Percentiles rank a stretch among this genome's conserved stretches.
Evolutionary conservation across 2,797 vertebrate species (phyloP).

Genomic region (Takifugu ocellatus): DNA sequence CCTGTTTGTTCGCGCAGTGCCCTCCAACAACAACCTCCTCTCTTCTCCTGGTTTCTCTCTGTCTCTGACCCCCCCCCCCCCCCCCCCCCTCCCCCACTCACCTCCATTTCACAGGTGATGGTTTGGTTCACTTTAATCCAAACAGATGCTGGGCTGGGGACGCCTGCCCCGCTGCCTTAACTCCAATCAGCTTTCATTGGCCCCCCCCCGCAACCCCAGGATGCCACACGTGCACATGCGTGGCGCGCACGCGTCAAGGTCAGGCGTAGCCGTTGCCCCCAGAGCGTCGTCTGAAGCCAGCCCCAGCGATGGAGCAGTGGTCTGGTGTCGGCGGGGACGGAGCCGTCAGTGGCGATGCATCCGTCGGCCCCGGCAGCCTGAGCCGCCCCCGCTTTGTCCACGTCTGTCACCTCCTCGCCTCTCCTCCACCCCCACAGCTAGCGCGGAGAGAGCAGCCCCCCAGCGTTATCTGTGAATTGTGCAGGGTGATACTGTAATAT

Average conservation of each 20-base stretch:
- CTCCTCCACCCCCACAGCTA: conserved; percentile 41
- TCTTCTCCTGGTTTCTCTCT: conserved; percentile 16
- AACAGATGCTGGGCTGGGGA: conserved; percentile 67
- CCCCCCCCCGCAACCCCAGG: conserved; percentile 37
- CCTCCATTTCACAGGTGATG: conserved; percentile 78
- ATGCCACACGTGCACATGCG: conserved; percentile 5
- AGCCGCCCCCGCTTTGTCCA: conserved; percentile 55
- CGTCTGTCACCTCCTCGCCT: conserved; percentile 60
- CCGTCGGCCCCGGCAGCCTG: conserved; percentile 54
- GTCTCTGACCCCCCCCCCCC: conserved; percentile 52
- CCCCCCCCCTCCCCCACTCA: conserved; percentile 46
- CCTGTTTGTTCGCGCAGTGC: not conserved
- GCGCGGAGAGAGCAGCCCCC: too few species aligned
- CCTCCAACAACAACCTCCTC: conserved; percentile 9
- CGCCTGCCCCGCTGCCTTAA: conserved; percentile 72
- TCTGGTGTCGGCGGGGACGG: conserved; percentile 59
- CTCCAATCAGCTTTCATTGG: conserved; percentile 77
- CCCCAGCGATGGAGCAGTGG: conserved; percentile 24
- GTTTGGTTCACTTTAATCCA: conserved; percentile 67
- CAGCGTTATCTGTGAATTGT: too few species aligned
- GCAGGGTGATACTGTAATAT: too few species aligned
- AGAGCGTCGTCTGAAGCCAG: conserved; percentile 53
- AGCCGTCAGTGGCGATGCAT: conserved; percentile 70
- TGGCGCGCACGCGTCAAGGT: conserved; percentile 24
- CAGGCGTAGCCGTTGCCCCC: conserved; percentile 54